These are phyloP conservation scores for Perdix hodgsoniae DNA, from an alignment of 2,797 vertebrate species.

Conservation along the genomic window DNA sequence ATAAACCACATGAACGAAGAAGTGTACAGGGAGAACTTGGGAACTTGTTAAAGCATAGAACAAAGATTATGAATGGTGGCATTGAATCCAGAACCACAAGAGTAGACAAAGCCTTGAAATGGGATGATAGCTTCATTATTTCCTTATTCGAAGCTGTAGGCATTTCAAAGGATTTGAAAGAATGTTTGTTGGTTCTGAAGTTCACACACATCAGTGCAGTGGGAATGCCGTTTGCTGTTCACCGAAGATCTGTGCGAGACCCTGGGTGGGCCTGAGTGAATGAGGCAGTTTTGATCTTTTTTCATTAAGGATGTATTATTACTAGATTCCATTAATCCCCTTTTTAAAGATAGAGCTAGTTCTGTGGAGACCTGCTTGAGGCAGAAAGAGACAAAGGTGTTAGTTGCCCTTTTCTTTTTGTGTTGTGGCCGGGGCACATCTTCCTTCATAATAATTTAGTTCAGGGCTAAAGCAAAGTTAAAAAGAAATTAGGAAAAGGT, in stretches of 20 bases:
- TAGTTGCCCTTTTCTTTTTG: neutral
- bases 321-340: neutral
- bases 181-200: neutral
- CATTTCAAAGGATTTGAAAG: neutral
- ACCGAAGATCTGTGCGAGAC: neutral
- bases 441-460: neutral
- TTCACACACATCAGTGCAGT: neutral
- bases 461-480: neutral
- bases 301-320: neutral
- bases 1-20: accelerated
- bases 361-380: neutral
- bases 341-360: neutral
- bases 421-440: neutral
- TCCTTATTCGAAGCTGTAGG: neutral
- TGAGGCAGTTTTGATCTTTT: neutral
- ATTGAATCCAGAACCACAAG: neutral
- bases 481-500: neutral
- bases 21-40: neutral
- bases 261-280: neutral
- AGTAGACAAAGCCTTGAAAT: neutral
- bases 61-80: neutral
- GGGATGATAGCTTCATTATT: neutral
- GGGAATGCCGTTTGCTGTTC: neutral
- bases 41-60: neutral
- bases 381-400: neutral